Evolutionary conservation across 2,113 vertebrate genomes (phyloP).

Genomic region (Gymnogyps californianus): DNA sequence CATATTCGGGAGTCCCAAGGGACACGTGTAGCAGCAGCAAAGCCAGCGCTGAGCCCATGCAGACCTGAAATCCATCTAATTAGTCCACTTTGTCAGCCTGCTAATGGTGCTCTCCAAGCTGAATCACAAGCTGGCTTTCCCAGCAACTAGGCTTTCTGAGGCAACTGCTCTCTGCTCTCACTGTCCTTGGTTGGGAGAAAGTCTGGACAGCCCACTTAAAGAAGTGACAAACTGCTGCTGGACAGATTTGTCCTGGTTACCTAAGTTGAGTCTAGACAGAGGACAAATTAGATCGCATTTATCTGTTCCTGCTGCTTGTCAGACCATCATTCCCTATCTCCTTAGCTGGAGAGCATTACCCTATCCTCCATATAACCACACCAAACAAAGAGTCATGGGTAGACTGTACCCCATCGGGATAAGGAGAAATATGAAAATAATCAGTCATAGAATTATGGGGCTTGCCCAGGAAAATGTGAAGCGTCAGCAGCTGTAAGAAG

Average conservation of each 20-base stretch:
- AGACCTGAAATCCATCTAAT: not conserved
- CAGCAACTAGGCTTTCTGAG: not conserved
- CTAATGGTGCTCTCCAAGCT: not conserved
- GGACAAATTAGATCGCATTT: slow-evolving; percentile 9
- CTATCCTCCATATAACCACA: not conserved
- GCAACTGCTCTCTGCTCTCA: not conserved
- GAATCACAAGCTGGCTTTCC: not conserved
- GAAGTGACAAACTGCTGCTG: not conserved
- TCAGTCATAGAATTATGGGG: not conserved
- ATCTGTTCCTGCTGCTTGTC: not conserved
- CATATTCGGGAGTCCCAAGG: not conserved
- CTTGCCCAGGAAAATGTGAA: not conserved
- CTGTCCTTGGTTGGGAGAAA: not conserved
- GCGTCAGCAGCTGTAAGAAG: not conserved
- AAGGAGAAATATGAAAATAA: not conserved
- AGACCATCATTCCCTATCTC: not conserved
- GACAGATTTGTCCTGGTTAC: not conserved
- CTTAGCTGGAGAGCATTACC: not conserved
- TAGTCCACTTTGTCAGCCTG: not conserved
- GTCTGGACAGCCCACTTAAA: not conserved
- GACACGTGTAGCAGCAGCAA: not conserved
- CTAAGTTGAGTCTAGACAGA: not conserved
- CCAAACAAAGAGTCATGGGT: not conserved
- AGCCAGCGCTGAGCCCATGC: not conserved
- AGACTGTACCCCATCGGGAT: not conserved